Percentiles rank a stretch among this genome's conserved stretches.
These are phyloP conservation scores for Gymnopithys bicolor DNA, from an alignment of 2,797 vertebrate genomes.

Conservation along the genomic window DNA sequence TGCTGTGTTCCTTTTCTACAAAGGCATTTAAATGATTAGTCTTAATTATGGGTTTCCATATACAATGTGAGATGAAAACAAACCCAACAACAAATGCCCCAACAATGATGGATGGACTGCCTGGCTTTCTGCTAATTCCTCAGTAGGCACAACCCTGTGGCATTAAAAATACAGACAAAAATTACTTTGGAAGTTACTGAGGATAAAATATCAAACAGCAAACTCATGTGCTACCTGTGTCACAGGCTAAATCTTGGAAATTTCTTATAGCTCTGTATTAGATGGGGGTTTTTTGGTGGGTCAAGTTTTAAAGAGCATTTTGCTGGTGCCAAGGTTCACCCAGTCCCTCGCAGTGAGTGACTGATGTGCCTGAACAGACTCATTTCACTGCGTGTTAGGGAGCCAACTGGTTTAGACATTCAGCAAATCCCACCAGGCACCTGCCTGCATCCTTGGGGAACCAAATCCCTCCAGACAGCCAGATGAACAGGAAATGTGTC, in stretches of 20 bases:
- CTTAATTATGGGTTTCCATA: slow-evolving; percentile 47
- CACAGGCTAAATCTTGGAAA: background rate
- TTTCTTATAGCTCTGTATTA: background rate
- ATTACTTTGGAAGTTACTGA: background rate
- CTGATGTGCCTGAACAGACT: background rate
- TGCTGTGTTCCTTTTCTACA: slow-evolving; percentile 38
- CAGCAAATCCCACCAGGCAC: slow-evolving; percentile 18
- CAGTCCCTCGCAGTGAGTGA: background rate
- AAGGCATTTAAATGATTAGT: slow-evolving; percentile 54
- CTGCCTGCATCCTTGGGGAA: background rate
- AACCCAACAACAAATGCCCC: background rate
- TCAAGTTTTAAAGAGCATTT: background rate
- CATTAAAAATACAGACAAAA: background rate
- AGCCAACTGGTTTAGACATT: background rate
- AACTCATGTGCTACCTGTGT: background rate
- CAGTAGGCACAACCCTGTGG: slow-evolving; percentile 18
- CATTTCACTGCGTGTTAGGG: background rate
- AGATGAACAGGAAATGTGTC: fast-evolving
- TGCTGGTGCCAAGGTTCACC: background rate
- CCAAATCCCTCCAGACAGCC: background rate
- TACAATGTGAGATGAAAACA: background rate
- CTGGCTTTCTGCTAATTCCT: slow-evolving; percentile 23
- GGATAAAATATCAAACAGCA: background rate
- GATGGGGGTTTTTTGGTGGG: background rate
- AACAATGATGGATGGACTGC: slow-evolving; percentile 37